Evolutionary conservation across 1,140 invertebrate genomes (phyloP).

Genomic region (Armadillidium nasatum): DNA sequence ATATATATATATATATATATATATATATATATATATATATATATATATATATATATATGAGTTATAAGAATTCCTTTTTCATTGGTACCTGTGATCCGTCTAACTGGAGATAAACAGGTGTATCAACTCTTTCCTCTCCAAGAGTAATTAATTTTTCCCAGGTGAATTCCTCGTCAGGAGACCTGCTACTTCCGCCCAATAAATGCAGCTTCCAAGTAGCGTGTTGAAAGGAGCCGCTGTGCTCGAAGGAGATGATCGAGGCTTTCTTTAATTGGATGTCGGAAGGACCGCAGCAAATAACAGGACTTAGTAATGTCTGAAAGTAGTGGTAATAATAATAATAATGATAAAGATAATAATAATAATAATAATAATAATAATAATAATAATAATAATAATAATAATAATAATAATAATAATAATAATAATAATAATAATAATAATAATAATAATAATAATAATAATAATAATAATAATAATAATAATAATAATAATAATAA

Average conservation of each 20-base stretch:
- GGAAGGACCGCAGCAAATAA: constrained; percentile 21
- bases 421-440: constrained; percentile 19
- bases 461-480: constrained; percentile 26
- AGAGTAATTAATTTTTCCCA: constrained; percentile 59
- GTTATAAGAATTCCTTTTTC: not conserved
- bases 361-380: constrained; percentile 13
- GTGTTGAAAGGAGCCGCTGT: constrained; percentile 21
- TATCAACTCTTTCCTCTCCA: constrained; percentile 91
- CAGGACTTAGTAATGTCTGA: constrained; percentile 26
- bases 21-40: constrained; percentile 6
- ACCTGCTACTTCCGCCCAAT: constrained; percentile 50
- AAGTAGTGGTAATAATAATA: not conserved
- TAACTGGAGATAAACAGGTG: constrained; percentile 84
- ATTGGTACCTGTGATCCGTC: constrained; percentile 57
- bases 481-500: constrained; percentile 26
- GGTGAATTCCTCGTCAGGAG: constrained; percentile 4
- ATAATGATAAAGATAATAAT: not conserved
- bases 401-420: constrained; percentile 17
- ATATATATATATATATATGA: not conserved
- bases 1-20: constrained; percentile 6
- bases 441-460: constrained; percentile 24
- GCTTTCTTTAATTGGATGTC: constrained; percentile 22
- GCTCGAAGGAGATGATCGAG: constrained; percentile 22
- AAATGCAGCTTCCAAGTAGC: constrained; percentile 58
- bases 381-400: constrained; percentile 14